phyloP scores from a whole-genome alignment of 2,888 invertebrate species.

The Lysandra coridon region DNA sequence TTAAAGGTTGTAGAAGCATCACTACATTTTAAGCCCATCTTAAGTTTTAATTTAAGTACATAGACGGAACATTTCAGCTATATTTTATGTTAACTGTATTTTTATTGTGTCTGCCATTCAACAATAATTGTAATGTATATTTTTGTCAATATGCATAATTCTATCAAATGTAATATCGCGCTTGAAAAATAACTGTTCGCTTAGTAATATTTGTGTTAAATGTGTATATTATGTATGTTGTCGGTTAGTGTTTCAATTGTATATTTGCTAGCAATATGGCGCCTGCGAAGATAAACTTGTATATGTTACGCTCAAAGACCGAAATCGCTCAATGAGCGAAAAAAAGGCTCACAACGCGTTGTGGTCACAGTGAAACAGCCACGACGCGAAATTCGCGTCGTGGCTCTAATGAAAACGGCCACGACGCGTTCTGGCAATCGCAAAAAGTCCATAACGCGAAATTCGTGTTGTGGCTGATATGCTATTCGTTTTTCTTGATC shows the following conservation, averaged over 20 bases:
- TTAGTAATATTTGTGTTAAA: neutral
- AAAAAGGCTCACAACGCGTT: no score
- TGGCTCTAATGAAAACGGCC: no score
- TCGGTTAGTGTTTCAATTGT: constrained; percentile 6
- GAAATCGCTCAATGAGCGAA: no score
- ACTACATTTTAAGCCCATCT: neutral
- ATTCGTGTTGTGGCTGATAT: no score
- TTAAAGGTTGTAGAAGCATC: neutral
- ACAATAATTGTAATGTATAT: neutral
- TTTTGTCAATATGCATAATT: neutral
- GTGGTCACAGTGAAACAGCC: no score
- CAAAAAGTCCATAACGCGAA: no score
- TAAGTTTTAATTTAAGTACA: neutral
- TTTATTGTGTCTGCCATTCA: neutral
- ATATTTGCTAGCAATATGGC: constrained; percentile 16
- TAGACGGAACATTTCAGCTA: neutral
- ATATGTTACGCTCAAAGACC: no score
- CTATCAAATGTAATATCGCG: no score
- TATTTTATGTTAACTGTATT: neutral
- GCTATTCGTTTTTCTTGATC: no score
- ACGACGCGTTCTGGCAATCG: no score
- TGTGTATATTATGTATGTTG: constrained; percentile 8
- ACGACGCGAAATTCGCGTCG: no score
- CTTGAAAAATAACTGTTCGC: neutral
- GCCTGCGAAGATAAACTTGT: neutral